Conservation (phyloP, 2,113 vertebrate species). For the Motacilla tschutschensis region DNA sequence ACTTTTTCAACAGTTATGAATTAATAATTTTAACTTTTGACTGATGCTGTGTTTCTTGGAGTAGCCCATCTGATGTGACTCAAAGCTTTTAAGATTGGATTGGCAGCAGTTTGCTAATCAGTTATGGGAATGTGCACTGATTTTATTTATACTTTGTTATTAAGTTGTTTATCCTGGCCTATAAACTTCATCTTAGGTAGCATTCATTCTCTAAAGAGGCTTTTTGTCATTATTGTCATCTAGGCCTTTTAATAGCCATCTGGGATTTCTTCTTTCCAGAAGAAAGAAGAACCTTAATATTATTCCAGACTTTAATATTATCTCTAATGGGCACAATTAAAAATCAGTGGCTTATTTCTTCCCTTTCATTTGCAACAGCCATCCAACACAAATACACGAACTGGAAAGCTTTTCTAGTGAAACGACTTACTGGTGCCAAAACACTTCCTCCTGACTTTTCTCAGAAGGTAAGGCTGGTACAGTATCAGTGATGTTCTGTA, state of each 20-base stretch:
- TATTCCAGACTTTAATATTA: conserved; percentile 27
- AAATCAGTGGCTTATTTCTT: conserved; percentile 47
- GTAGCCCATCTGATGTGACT: background rate
- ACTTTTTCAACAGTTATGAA: background rate
- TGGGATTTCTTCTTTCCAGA: conserved; percentile 46
- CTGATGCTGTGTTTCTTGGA: background rate
- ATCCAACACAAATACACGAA: conserved; percentile 97
- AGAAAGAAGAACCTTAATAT: no score
- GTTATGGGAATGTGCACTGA: background rate
- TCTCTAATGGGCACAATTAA: conserved; percentile 20
- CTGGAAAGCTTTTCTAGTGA: conserved; percentile 98
- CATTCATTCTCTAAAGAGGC: conserved; percentile 20
- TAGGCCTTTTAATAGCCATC: conserved; percentile 16
- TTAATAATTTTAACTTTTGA: background rate
- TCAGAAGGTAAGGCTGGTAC: conserved; percentile 82
- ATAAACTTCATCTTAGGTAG: background rate
- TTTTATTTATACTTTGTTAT: background rate
- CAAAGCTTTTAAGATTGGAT: background rate
- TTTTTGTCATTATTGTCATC: conserved; percentile 29
- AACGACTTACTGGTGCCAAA: conserved; percentile 98
- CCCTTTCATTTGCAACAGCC: conserved; percentile 77
- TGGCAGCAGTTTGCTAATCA: background rate
- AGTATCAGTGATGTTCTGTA: background rate
- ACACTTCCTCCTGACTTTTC: conserved; percentile 95
- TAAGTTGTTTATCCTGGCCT: background rate